Percentiles rank a stretch among this genome's conserved stretches.
These are phyloP conservation scores for Megaceryle torquata DNA, from an alignment of 2,113 vertebrate species.

Conservation along the genomic window DNA sequence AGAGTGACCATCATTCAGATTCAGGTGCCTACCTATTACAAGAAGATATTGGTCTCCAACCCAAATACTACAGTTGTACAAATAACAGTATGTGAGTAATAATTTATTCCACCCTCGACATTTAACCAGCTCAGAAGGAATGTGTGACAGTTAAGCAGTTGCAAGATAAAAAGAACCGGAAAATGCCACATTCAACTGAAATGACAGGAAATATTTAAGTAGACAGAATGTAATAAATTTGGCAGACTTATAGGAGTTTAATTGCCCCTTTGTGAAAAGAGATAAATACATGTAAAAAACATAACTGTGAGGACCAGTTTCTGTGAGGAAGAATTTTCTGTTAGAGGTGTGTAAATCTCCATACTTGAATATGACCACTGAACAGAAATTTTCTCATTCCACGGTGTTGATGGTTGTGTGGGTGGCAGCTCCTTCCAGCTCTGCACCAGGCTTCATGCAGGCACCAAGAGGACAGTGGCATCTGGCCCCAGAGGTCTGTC, in stretches of 20 bases:
- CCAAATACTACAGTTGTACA: slow-evolving; percentile 41
- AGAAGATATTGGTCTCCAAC: not conserved
- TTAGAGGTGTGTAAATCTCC: not conserved
- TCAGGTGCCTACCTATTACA: not conserved
- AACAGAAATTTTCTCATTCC: not conserved
- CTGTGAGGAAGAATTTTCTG: not conserved
- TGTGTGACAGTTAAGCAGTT: slow-evolving; percentile 36
- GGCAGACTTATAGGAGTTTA: slow-evolving; percentile 47
- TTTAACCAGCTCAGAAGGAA: slow-evolving; percentile 47
- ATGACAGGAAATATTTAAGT: slow-evolving; percentile 64
- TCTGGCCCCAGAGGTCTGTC: not conserved
- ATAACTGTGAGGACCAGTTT: not conserved
- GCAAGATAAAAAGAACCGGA: slow-evolving; percentile 62
- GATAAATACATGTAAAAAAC: slow-evolving; percentile 23
- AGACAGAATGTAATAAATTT: slow-evolving; percentile 62
- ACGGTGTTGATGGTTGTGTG: accelerated
- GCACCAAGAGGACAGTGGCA: not conserved
- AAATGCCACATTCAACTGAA: slow-evolving; percentile 63
- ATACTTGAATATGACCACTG: not conserved
- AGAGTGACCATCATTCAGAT: slow-evolving; percentile 26
- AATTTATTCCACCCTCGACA: slow-evolving; percentile 57
- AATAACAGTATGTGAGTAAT: slow-evolving; percentile 49
- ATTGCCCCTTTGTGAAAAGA: slow-evolving; percentile 39
- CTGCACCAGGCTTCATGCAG: not conserved
- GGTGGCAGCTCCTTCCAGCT: not conserved